Base-by-base conservation (phyloP, 1,140 invertebrate species). In the Mylabris phalerata region DNA sequence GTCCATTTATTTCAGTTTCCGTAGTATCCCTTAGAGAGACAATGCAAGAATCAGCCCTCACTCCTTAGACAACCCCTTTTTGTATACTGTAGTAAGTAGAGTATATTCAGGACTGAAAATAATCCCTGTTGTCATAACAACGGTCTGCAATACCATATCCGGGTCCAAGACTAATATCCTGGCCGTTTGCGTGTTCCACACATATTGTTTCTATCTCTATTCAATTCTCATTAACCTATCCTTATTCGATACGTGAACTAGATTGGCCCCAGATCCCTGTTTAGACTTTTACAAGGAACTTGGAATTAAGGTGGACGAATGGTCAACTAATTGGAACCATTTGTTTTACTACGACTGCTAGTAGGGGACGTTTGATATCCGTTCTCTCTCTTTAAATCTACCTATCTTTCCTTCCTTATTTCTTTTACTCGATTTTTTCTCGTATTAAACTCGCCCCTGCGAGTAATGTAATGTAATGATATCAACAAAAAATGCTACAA, bases 231-330 rank as follows among this genome's bases (percentile, higher is more conserved):
- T 32, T 32, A 32, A 32, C 4, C 32, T 32, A 32, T 32, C 32
- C 7, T 32, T 32, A 32, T 32, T 32, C 7, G 4, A 32, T 32
- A 7, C 32, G 32, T 4, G 4, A 19, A 19, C 19, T 0, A 32
- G 32, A 32, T 32, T 32, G 32, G 32, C 32, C 47, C 42, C 39
- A 40, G 39, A 7, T 55, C 48, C 38, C 58, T 13, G 19, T 19
- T 19, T 19, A 19, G 32, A 32, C 2, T 32, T 32, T 4, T 32
- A 2, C 32, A 7, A 45, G 59, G 55, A 56, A 44, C 11, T 32
- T 3, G 55, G 55, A 59, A 66, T 66, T 66, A 66, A 66, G 64
- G 62, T 66, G 62, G 56, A 64, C 62, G 64, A 61, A 66, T 64
- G 64, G 64, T 60, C 64, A 60, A 57, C 61, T 66, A 66, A 66